Evolutionary conservation across 2,797 vertebrate species (phyloP).

Genomic region (Centroberyx gerrardi): DNA sequence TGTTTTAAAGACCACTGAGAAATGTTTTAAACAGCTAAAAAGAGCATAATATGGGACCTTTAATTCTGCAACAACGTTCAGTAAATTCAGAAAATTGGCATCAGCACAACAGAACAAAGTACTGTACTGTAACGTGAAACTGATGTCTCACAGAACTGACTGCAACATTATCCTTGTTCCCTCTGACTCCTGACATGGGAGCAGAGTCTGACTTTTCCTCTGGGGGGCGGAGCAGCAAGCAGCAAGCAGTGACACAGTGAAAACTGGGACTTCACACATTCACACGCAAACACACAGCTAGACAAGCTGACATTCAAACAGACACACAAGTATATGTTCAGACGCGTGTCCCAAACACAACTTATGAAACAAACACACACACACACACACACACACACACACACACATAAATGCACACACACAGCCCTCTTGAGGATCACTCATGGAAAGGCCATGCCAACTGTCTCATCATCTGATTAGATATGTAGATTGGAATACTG

Average conservation of each 20-base stretch:
- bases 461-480: neutral
- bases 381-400: neutral
- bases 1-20: too few species aligned
- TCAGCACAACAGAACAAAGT: too few species aligned
- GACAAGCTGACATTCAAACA: slow-evolving; percentile 2
- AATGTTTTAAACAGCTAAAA: too few species aligned
- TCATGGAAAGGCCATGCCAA: neutral
- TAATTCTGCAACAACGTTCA: too few species aligned
- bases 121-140: too few species aligned
- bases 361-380: slow-evolving; percentile 27
- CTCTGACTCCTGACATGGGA: too few species aligned
- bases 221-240: neutral
- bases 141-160: too few species aligned
- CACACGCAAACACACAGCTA: slow-evolving; percentile 10
- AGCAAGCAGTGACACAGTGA: too few species aligned
- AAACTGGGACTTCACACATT: neutral
- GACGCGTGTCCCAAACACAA: slow-evolving; percentile 19
- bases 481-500: slow-evolving; percentile 39
- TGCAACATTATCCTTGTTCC: too few species aligned
- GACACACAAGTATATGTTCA: neutral
- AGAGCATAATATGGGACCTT: too few species aligned
- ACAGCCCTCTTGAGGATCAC: neutral
- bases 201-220: neutral
- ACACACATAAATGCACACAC: slow-evolving; percentile 8
- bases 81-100: too few species aligned